Conservation (phyloP, 2,888 invertebrate species). For the Iselma pallidipennis region DNA sequence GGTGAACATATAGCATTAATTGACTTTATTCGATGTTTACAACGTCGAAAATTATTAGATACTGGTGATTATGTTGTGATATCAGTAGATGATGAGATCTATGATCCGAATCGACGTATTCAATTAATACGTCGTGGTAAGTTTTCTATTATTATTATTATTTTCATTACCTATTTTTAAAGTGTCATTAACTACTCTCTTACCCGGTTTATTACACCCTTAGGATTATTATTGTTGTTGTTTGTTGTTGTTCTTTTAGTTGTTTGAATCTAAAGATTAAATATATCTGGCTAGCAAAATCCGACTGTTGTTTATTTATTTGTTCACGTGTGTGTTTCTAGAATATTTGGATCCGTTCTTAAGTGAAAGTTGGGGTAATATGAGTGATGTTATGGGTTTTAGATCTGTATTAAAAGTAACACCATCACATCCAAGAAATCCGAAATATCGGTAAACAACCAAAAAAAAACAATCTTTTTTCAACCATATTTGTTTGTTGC, state of each 20-base stretch:
- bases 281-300: too few species aligned
- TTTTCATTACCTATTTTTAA: neutral
- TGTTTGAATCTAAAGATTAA: too few species aligned
- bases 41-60: constrained; percentile 72
- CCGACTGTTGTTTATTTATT: neutral
- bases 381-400: constrained; percentile 70
- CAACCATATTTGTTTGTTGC: too few species aligned
- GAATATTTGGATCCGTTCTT: constrained; percentile 73
- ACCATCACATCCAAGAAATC: constrained; percentile 75
- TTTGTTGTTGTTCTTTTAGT: neutral
- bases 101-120: constrained; percentile 66
- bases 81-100: constrained; percentile 86
- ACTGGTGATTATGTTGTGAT: constrained; percentile 85
- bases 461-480: constrained; percentile 12
- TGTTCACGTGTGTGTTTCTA: constrained; percentile 48
- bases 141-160: constrained; percentile 18
- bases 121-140: constrained; percentile 61
- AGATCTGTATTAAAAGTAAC: constrained; percentile 80
- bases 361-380: constrained; percentile 58
- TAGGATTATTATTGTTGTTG: too few species aligned
- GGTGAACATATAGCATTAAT: constrained; percentile 87
- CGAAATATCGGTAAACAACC: constrained; percentile 67
- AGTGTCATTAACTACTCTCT: too few species aligned
- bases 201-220: too few species aligned
- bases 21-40: constrained; percentile 79